Conservation (phyloP, 2,113 vertebrate genomes). For the Channa argus region DNA sequence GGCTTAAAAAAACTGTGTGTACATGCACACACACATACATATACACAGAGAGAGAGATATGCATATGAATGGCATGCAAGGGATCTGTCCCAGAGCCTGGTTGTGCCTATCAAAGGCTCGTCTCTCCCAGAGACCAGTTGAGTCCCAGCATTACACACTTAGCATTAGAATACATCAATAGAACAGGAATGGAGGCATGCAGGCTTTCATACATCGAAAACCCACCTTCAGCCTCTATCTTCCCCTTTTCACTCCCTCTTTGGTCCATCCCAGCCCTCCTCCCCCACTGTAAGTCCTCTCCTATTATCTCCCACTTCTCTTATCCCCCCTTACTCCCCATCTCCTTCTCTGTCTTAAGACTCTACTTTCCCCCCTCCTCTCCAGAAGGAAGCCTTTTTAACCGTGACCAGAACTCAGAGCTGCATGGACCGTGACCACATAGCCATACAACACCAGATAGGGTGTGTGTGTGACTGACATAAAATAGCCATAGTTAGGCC, state of each 20-base stretch:
- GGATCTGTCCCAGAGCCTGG: conserved; percentile 66
- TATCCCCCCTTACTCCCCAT: conserved; percentile 36
- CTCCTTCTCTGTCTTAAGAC: conserved; percentile 63
- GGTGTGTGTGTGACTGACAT: conserved; percentile 54
- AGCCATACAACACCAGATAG: conserved; percentile 63
- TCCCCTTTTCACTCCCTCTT: conserved; percentile 59
- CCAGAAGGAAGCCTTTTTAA: conserved; percentile 77
- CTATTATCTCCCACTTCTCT: conserved; percentile 71
- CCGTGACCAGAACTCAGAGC: conserved; percentile 76
- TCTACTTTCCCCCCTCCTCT: conserved; percentile 30
- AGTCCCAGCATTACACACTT: conserved; percentile 76
- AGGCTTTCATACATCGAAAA: conserved; percentile 73
- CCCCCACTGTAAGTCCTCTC: conserved; percentile 62
- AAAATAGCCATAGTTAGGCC: conserved; percentile 67
- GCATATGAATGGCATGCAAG: conserved; percentile 74
- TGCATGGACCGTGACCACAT: conserved; percentile 72
- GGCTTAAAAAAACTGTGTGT: conserved; percentile 40
- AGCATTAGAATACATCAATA: conserved; percentile 83
- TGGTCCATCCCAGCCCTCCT: conserved; percentile 52
- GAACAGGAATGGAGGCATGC: conserved; percentile 67
- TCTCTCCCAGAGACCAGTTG: conserved; percentile 69
- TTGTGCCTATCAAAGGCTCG: conserved; percentile 74
- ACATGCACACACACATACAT: conserved; percentile 37
- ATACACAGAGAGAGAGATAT: conserved; percentile 50
- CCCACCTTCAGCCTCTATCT: conserved; percentile 71